Conservation (phyloP, 1,140 invertebrate genomes). For the Drosophila arizonae region DNA sequence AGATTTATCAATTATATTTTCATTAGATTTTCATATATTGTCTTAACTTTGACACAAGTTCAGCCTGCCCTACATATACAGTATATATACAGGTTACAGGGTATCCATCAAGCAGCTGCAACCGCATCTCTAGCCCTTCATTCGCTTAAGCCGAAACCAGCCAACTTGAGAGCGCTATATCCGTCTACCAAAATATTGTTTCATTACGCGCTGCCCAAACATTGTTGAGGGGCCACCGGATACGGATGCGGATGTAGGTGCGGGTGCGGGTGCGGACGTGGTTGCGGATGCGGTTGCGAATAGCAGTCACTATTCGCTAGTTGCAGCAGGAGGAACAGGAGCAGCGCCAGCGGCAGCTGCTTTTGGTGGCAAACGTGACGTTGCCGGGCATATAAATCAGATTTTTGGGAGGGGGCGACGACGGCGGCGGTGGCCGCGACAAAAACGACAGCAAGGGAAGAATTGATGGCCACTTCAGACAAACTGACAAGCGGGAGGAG, state of each 20-base stretch:
- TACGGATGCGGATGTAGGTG: slow-evolving; percentile 8
- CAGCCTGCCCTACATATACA: too few species aligned
- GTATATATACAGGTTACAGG: neutral
- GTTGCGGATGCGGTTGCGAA: neutral
- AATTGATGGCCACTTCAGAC: slow-evolving; percentile 80
- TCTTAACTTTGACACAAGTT: too few species aligned
- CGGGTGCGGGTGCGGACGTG: slow-evolving; percentile 10
- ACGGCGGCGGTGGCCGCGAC: slow-evolving; percentile 45
- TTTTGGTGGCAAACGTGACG: slow-evolving; percentile 56
- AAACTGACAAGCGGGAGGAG: slow-evolving; percentile 51
- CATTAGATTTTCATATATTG: too few species aligned
- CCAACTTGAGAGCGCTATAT: slow-evolving; percentile 16
- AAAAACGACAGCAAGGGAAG: slow-evolving; percentile 66
- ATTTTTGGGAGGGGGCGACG: slow-evolving; percentile 50
- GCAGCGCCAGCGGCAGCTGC: neutral
- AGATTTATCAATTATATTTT: neutral
- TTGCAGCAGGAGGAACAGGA: neutral
- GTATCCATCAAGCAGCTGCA: slow-evolving; percentile 3
- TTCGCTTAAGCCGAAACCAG: neutral
- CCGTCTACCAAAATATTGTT: slow-evolving; percentile 63
- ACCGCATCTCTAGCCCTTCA: slow-evolving; percentile 6
- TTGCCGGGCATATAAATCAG: slow-evolving; percentile 77
- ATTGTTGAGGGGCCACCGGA: slow-evolving; percentile 28
- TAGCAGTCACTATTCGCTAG: neutral
- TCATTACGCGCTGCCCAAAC: slow-evolving; percentile 68